Evolutionary conservation across 53 echinoderm and acorn worm species (phyloP), one percentile per base, ranked within the genome.

Genomic region (Patiria pectinifera): DNA sequence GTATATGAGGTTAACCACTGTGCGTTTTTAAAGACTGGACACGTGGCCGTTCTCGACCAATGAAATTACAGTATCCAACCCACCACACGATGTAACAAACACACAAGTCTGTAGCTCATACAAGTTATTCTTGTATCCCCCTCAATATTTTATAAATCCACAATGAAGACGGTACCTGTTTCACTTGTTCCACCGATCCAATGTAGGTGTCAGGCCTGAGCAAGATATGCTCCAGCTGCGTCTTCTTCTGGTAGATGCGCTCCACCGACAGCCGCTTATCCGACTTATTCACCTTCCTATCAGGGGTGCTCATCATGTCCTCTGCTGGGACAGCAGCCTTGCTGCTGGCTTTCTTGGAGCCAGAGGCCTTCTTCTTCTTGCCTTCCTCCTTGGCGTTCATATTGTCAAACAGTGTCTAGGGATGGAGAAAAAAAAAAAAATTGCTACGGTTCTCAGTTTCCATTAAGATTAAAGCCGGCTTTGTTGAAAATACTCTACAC

Each of bases 161-260:
- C 66, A 11, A 66, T 66, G 13, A 18, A 66, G 15, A 11, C 14
- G 66, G 19, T 86, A 98, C 98, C 96, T 98, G 94, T 19, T 92
- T 92, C 18, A 98, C 87, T 49, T 95, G 93, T 80, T 98, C 98
- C 14, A 94, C 93, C 22, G 98, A 98, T 22, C 98, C 98, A 70
- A 98, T 98, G 80, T 98, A 98, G 0, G 98, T 96, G 85, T 98
- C 98, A 4, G 98, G 98, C 71, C 98, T 94, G 76, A 98, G 94
- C 63, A 98, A 72, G 35, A 98, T 98, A 78, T 98, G 98, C 82
- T 98, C 98, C 78, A 98, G 91, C 83, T 98, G 98, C 8, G 96
- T 95, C 86, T 98, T 98, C 94, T 98, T 98, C 89, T 98, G 98
- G 70, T 98, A 98, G 89, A 98, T 98, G 21, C 98, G 89, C 69